Evolutionary conservation across 2,113 vertebrate genomes (phyloP).

Genomic region (Mus musculus): GRCm39 chr7:67203501-67204000

Average conservation of each 20-base stretch:
- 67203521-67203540: background rate
- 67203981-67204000: background rate
- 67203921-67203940: background rate
- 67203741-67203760: too few species aligned
- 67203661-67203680: background rate
- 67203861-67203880: conserved; percentile 43
- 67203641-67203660: background rate
- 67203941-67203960: background rate
- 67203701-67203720: background rate
- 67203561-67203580: too few species aligned
- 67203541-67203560: too few species aligned
- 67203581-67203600: background rate
- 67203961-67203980: conserved; percentile 1
- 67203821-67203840: background rate
- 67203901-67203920: background rate
- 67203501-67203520: background rate
- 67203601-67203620: background rate
- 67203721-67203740: background rate
- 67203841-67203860: background rate
- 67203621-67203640: background rate
- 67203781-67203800: background rate
- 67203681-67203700: background rate
- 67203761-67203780: too few species aligned
- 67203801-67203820: background rate
- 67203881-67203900: background rate